Conservation (phyloP, 2,797 vertebrate genomes). For the Cuniculus paca region DNA sequence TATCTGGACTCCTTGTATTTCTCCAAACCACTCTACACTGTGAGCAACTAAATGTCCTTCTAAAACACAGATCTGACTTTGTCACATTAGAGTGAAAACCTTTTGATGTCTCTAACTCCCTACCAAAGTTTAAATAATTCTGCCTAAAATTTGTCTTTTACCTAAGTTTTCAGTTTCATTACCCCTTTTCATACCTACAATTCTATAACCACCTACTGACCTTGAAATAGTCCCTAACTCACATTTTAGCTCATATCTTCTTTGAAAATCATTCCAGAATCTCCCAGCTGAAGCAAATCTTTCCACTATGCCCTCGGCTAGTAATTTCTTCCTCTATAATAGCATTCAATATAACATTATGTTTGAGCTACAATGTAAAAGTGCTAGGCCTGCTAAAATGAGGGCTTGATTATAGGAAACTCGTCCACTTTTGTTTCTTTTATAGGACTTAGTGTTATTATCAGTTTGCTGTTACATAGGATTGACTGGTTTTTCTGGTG, state of each 20-base stretch:
- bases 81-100: not conserved
- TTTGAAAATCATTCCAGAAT: conserved; percentile 27
- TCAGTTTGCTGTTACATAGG: not conserved
- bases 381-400: not conserved
- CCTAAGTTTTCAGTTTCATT: conserved; percentile 9
- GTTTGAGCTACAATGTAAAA: not conserved
- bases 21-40: not conserved
- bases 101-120: not conserved
- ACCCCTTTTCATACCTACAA: not conserved
- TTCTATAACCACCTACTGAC: not conserved
- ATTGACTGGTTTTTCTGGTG: conserved; percentile 12
- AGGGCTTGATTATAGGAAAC: not conserved
- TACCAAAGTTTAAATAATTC: not conserved
- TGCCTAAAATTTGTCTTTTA: not conserved
- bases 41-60: not conserved
- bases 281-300: not conserved
- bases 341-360: not conserved
- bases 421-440: not conserved
- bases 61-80: not conserved
- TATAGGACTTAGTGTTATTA: not conserved
- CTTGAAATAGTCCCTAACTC: conserved; percentile 22
- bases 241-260: not conserved
- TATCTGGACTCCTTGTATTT: not conserved
- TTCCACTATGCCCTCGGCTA: not conserved
- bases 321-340: not conserved